Conservation (phyloP, 2,888 invertebrate species). For the Siphlonurus alternatus region DNA sequence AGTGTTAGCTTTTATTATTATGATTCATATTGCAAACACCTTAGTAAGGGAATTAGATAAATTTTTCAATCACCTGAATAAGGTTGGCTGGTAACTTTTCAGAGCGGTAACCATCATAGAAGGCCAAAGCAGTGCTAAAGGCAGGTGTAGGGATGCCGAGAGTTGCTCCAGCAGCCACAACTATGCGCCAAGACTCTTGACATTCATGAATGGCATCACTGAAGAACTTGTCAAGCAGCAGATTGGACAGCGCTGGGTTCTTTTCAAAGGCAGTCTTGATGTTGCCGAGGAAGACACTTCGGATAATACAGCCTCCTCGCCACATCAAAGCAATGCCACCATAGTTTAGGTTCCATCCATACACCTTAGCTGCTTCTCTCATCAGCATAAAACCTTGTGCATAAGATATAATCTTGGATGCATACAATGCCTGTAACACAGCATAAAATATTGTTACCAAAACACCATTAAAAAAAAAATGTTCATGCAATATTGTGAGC, state of each 20-base stretch:
- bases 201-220: conserved; percentile 60
- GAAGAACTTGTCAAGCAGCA: conserved; percentile 90
- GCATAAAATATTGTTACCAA: too few relatives aligned
- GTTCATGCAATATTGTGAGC: too few relatives aligned
- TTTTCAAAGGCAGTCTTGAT: conserved; percentile 87
- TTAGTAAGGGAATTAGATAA: too few relatives aligned
- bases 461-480: too few relatives aligned
- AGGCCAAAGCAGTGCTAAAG: conserved; percentile 82
- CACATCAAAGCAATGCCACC: conserved; percentile 98
- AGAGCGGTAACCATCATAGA: conserved; percentile 91
- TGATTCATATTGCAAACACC: too few relatives aligned
- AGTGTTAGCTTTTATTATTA: too few relatives aligned
- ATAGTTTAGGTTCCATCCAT: conserved; percentile 90
- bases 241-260: conserved; percentile 67
- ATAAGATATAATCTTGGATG: conserved; percentile 96
- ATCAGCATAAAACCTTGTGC: conserved; percentile 96
- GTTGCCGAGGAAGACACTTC: conserved; percentile 75
- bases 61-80: conserved; percentile 56
- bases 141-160: conserved; percentile 90
- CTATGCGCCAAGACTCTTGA: conserved; percentile 72
- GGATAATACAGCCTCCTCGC: conserved; percentile 98
- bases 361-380: conserved; percentile 76
- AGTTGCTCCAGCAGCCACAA: conserved; percentile 45
- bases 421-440: conserved; percentile 63
- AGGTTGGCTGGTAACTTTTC: conserved; percentile 83